Base-by-base conservation (phyloP, 2,113 vertebrate genomes). In the Aegithalos caudatus region DNA sequence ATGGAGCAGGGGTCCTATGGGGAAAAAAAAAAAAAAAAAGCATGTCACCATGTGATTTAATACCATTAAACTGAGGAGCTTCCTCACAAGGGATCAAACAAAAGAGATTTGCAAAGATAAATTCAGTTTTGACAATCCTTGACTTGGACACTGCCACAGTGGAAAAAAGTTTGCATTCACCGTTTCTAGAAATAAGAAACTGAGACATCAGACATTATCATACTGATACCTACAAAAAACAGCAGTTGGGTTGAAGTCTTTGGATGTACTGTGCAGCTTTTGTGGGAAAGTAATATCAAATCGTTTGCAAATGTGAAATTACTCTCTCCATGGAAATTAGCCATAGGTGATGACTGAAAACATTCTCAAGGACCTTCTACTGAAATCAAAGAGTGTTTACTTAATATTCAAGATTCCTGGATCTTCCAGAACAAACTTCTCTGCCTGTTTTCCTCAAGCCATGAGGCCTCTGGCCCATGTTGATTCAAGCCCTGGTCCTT, bases 21-120 rank as follows among this genome's bases (percentile, higher is more conserved):
- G 61, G 6, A 69, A 90, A 79, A 66, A 40, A 1, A 0, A 8
- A 69, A 90, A 79, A 66, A 40, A 1, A 0, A 21, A 78, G 33
- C 15, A 42, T 1, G 0, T 94, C 29, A 95, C 38, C 3, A 0
- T 1, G 0, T 0, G 3, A 66, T n/a, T 48, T 57, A 54, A 65
- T 8, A 58, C 28, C 1, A 2, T 19, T 37, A 29, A 27, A 37
- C 6, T 27, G 18, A 54, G 33, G 29, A 3, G 57, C 19, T 71
- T 78, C n/a, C 42, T 51, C 33, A 37, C 0, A 3, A 80, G 13
- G 37, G 24, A 19, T 11, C 29, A 72, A 38, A 70, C 2, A 12
- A 58, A 86, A 69, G 20, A 57, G 31, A 51, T 65, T 33, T 37
- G 51, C 56, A 60, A 78, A 80, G 77, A 42, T 8, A 48, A 61